These are phyloP conservation scores for Copidosoma aretas DNA, from an alignment of 2,888 invertebrate genomes.

Conservation along the genomic window DNA sequence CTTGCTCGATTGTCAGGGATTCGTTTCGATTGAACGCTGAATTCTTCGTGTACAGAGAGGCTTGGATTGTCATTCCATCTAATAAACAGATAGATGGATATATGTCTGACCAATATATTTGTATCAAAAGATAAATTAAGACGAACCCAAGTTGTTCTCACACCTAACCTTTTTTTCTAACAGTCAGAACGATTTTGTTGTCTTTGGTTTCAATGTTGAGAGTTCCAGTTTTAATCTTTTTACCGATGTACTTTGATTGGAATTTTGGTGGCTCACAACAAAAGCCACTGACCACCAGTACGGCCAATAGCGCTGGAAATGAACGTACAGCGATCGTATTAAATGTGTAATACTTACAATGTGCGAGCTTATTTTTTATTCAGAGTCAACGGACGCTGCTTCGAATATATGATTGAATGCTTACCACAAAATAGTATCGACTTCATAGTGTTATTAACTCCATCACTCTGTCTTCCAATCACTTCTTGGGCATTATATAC, in stretches of 20 bases:
- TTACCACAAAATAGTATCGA: too few species aligned
- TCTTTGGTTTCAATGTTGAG: conserved; percentile 39
- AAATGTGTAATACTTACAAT: too few species aligned
- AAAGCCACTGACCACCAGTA: background rate
- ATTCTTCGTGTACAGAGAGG: conserved; percentile 42
- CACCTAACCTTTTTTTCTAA: conserved; percentile 47
- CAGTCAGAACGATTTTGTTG: conserved; percentile 38
- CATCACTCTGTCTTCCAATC: too few species aligned
- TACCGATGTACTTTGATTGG: conserved; percentile 2
- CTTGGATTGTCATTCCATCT: conserved; percentile 41
- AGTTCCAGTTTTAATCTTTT: conserved; percentile 45
- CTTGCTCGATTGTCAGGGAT: conserved; percentile 22
- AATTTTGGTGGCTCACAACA: background rate
- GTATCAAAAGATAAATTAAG: background rate
- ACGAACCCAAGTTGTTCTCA: background rate
- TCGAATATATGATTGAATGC: too few species aligned
- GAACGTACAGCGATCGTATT: too few species aligned
- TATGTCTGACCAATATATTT: background rate
- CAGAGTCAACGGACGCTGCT: too few species aligned
- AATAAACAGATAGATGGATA: background rate
- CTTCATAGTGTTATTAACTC: too few species aligned
- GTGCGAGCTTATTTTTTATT: too few species aligned
- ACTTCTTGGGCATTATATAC: too few species aligned
- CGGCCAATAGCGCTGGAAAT: background rate
- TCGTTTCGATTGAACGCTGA: background rate